Percentiles rank a stretch among this genome's conserved stretches.
These are phyloP conservation scores for Ptychochromis oligacanthus DNA, from an alignment of 2,113 vertebrate species.

Conservation along the genomic window DNA sequence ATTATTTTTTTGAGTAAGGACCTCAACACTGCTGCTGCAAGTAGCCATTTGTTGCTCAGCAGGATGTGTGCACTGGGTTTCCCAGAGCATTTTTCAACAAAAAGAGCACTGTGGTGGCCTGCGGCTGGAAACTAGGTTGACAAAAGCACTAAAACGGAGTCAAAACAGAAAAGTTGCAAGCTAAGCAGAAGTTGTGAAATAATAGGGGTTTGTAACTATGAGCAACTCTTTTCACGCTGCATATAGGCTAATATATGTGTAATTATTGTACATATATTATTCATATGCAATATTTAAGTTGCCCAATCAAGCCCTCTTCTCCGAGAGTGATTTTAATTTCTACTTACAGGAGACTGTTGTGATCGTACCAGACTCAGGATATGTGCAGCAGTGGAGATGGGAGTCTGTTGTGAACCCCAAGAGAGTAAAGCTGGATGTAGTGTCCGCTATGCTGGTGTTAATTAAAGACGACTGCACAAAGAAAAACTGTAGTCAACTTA, in stretches of 20 bases:
- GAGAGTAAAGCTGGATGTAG: background rate
- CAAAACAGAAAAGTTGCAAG: background rate
- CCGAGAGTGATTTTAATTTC: background rate
- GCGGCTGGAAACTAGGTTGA: background rate
- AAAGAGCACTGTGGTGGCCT: background rate
- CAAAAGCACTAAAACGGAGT: rapidly evolving
- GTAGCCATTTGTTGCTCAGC: constrained; percentile 1
- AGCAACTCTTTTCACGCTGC: background rate
- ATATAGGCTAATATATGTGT: background rate
- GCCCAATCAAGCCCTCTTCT: background rate
- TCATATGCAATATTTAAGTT: background rate
- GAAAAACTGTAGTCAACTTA: background rate
- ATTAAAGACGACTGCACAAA: background rate
- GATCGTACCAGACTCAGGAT: background rate
- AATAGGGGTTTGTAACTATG: background rate
- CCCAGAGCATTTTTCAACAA: background rate
- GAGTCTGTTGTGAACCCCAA: background rate
- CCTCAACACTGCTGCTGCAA: background rate
- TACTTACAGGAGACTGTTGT: background rate
- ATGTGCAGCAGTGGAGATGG: background rate
- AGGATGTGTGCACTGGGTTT: background rate
- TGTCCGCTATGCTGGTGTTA: background rate
- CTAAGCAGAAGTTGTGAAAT: background rate
- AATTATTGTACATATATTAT: background rate
- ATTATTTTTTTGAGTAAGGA: background rate